phyloP scores from a whole-genome alignment of 2,113 vertebrate genomes.

The Hemiscyllium ocellatum region DNA sequence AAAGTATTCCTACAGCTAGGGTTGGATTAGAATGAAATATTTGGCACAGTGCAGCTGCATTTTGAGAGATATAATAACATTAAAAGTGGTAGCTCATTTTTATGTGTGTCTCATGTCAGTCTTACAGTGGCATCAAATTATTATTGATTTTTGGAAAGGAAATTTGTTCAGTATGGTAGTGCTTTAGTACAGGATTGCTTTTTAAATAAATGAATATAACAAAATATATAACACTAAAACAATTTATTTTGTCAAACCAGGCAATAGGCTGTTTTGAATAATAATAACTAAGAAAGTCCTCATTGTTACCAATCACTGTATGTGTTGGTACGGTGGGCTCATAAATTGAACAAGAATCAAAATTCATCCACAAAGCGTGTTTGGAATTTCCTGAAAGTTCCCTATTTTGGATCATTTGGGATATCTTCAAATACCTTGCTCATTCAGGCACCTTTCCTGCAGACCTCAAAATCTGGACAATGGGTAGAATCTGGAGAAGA shows the following conservation, averaged over 20 bases:
- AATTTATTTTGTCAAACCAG: neutral
- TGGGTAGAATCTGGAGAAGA: no score
- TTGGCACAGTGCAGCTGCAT: conserved; percentile 81
- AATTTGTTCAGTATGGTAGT: conserved; percentile 13
- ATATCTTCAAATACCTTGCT: neutral
- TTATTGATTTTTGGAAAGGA: conserved; percentile 29
- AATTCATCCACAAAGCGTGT: neutral
- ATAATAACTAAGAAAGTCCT: neutral
- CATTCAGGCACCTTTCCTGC: no score
- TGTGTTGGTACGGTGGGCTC: neutral
- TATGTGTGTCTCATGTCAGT: conserved; percentile 33
- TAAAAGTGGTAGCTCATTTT: conserved; percentile 59
- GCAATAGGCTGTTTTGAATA: neutral
- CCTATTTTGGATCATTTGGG: neutral
- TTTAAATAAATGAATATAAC: conserved; percentile 31
- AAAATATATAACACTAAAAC: neutral
- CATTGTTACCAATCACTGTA: neutral
- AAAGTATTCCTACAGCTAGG: conserved; percentile 83
- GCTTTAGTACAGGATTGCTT: neutral
- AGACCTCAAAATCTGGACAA: no score
- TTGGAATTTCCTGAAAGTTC: neutral
- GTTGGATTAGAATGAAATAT: conserved; percentile 75
- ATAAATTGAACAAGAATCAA: neutral
- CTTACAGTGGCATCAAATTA: conserved; percentile 23
- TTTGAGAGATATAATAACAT: conserved; percentile 99